Conservation (phyloP, 2,797 vertebrate species). For the Xiphorhynchus erythropygius region DNA sequence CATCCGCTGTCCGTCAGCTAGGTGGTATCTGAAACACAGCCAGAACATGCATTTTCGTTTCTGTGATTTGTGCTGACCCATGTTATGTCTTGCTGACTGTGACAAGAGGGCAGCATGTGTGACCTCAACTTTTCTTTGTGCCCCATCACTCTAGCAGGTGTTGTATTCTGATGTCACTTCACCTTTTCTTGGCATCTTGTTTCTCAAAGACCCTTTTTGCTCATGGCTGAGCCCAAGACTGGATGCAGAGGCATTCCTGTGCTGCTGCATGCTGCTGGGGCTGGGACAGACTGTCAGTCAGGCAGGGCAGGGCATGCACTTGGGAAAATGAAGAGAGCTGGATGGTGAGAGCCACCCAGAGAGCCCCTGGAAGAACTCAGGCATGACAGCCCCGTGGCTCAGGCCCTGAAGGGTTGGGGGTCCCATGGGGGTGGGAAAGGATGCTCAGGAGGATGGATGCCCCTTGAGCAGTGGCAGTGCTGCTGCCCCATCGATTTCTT, state of each 20-base stretch:
- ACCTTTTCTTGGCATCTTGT: background rate
- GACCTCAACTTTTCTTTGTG: background rate
- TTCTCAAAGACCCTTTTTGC: background rate
- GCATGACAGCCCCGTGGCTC: background rate
- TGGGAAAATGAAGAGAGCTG: background rate
- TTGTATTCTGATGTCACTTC: background rate
- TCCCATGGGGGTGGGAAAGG: background rate
- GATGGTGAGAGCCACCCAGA: background rate
- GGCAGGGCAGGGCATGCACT: background rate
- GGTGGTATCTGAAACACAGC: background rate
- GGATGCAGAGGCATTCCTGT: background rate
- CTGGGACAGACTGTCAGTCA: background rate
- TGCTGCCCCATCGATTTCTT: background rate
- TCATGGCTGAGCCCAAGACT: background rate
- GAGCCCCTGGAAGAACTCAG: background rate
- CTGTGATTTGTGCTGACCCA: background rate
- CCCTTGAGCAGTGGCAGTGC: background rate
- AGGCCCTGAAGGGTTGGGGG: background rate
- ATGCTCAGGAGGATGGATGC: background rate
- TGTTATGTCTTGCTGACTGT: background rate
- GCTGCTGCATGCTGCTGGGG: rapidly evolving
- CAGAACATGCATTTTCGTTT: rapidly evolving
- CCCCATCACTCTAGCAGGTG: background rate
- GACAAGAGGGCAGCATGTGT: background rate
- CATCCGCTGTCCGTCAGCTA: background rate